Evolutionary conservation across 2,797 vertebrate species (phyloP), one percentile per base, ranked within the genome.

Genomic region (Phataginus tetradactyla): DNA sequence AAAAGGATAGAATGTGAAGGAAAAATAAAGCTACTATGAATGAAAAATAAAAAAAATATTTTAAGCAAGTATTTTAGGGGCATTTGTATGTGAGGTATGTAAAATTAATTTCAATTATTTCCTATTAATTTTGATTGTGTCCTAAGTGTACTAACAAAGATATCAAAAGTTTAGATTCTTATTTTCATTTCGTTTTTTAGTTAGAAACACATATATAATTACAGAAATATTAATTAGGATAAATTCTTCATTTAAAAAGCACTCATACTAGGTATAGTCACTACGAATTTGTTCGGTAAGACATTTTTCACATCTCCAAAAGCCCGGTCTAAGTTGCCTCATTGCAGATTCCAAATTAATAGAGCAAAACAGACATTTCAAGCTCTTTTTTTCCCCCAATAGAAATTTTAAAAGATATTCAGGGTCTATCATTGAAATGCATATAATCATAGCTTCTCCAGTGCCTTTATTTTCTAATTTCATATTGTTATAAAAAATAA

Each of bases 1-100:
- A 91, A 79, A 32, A n/a, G 21, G 63, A 63, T 39, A 57, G n/a
- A 94, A 92, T 69, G 42, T 68, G 39, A 96, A 85, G 34, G 87
- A 96, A 96, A 96, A 86, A 75, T 86, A 80, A 92, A n/a, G 9
- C 2, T 15, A n/a, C 4, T 51, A 25, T 25, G 21, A 71, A 37
- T 45, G 13, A 51, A 45, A 72, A 20, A 61, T 59, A 29, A 13
- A 13, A 5, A 61, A 66, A 78, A 49, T 79, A 45, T 51, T 71
- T 77, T 57, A 32, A 66, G 34, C 27, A 81, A 63, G 29, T 51
- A 3, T 66, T 88, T 68, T 79, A 49, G 17, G 79, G 3, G 0
- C 49, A 81, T 85, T 86, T 93, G 4, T 18, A 18, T 68, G 7
- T 79, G 57, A 86, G 9, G 61, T 63, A n/a, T 66, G 3, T 55